These are phyloP conservation scores for Drosophila azteca DNA, from an alignment of 1,140 invertebrate genomes.

Conservation along the genomic window DNA sequence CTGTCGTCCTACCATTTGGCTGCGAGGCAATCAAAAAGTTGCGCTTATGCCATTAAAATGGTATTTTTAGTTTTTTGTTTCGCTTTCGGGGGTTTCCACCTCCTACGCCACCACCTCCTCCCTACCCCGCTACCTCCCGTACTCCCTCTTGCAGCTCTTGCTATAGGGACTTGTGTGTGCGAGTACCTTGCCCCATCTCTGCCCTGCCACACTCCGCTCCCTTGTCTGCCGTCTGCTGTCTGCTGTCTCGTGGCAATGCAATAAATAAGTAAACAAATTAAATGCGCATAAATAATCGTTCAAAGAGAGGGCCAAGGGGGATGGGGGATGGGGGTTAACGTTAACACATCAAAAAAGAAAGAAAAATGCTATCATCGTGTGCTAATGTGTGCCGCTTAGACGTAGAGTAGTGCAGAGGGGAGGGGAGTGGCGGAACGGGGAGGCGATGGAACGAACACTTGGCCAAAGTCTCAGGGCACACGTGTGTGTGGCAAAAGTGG, in stretches of 20 bases:
- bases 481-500: constrained; percentile 36
- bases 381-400: constrained; percentile 27
- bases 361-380: constrained; percentile 24
- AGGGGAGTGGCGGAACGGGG: too few relatives aligned
- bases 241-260: constrained; percentile 36
- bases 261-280: constrained; percentile 65
- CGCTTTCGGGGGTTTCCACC: constrained; percentile 1
- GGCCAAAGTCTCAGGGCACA: constrained; percentile 28
- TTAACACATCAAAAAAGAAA: constrained; percentile 41
- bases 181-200: too few relatives aligned
- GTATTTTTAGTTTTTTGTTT: constrained; percentile 50
- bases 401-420: too few relatives aligned
- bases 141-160: too few relatives aligned
- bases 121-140: too few relatives aligned
- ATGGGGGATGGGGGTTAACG: neutral
- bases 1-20: neutral
- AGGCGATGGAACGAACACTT: constrained; percentile 19
- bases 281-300: constrained; percentile 60
- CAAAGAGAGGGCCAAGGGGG: constrained; percentile 11
- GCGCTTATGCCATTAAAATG: constrained; percentile 60
- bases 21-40: constrained; percentile 59
- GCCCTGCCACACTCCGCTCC: too few relatives aligned
- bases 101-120: too few relatives aligned
- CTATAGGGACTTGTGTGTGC: too few relatives aligned
- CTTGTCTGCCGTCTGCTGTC: too few relatives aligned